These are phyloP conservation scores for Centruroides sculpturatus DNA, from an alignment of 1,140 invertebrate species.

Conservation along the genomic window DNA sequence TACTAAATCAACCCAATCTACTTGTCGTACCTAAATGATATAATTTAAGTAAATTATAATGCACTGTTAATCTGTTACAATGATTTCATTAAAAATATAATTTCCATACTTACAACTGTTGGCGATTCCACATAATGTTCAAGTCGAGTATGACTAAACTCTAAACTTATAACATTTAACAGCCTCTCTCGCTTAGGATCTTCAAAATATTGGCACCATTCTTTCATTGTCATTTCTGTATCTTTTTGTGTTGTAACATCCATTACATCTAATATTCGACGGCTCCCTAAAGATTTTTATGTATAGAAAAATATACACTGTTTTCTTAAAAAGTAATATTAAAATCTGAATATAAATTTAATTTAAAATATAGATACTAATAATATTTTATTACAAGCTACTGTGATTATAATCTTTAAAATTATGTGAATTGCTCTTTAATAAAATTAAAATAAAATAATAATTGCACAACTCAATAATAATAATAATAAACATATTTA, in stretches of 20 bases:
- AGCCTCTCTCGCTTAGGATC: constrained; percentile 64
- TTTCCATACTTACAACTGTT: constrained; percentile 34
- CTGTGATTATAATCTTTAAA: too few relatives aligned
- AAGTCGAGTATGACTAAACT: constrained; percentile 88
- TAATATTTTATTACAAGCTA: too few relatives aligned
- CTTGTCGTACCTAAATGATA: constrained; percentile 38
- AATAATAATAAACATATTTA: too few relatives aligned
- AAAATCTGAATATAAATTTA: too few relatives aligned
- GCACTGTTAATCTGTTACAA: too few relatives aligned
- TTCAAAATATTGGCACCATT: constrained; percentile 76
- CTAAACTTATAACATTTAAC: constrained; percentile 87
- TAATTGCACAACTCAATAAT: too few relatives aligned
- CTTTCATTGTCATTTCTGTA: constrained; percentile 94
- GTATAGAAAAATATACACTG: too few relatives aligned
- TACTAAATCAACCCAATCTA: constrained; percentile 96
- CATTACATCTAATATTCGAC: constrained; percentile 86
- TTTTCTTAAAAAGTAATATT: too few relatives aligned
- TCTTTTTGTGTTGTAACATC: constrained; percentile 94
- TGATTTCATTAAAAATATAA: background rate
- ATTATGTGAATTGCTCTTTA: too few relatives aligned
- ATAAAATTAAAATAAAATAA: too few relatives aligned
- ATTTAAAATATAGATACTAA: too few relatives aligned
- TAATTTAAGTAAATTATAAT: too few relatives aligned
- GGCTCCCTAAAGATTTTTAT: constrained; percentile 31
- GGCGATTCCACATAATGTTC: constrained; percentile 88